These are phyloP conservation scores for Florisuga fusca DNA, from an alignment of 2,797 vertebrate species.

Conservation along the genomic window DNA sequence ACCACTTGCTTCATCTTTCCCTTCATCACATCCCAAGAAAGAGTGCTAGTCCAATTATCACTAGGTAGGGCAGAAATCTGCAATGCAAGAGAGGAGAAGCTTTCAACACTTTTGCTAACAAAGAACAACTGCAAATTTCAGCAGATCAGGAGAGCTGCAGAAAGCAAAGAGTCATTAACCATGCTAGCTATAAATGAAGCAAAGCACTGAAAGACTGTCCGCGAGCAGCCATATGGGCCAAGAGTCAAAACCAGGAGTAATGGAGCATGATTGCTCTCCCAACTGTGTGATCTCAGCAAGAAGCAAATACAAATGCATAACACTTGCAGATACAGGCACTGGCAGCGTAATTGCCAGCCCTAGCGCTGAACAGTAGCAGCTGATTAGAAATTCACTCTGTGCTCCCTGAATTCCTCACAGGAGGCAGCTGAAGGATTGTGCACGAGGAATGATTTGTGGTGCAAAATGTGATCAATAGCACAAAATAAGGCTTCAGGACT, in stretches of 20 bases:
- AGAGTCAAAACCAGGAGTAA: constrained; percentile 55
- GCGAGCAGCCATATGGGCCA: constrained; percentile 25
- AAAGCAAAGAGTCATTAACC: constrained; percentile 35
- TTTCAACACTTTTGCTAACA: background rate
- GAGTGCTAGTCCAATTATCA: background rate
- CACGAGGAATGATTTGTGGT: constrained; percentile 11
- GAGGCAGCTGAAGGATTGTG: constrained; percentile 31
- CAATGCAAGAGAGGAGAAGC: background rate
- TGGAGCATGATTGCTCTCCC: constrained; percentile 43
- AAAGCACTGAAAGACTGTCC: background rate
- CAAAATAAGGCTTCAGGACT: constrained; percentile 24
- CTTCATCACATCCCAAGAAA: background rate
- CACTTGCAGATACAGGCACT: constrained; percentile 23
- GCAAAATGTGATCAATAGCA: constrained; percentile 48
- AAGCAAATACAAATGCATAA: constrained; percentile 51
- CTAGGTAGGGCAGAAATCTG: background rate
- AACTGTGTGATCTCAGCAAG: constrained; percentile 38
- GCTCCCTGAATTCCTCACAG: constrained; percentile 11
- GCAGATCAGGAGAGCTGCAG: constrained; percentile 11
- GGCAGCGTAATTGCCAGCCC: constrained; percentile 44
- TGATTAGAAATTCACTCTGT: constrained; percentile 57
- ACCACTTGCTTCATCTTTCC: constrained; percentile 3
- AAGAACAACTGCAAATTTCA: constrained; percentile 50
- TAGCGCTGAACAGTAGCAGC: background rate
- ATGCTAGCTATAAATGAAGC: constrained; percentile 38